Base-by-base conservation (phyloP, 2,113 vertebrate genomes). In the Clupea harengus region DNA sequence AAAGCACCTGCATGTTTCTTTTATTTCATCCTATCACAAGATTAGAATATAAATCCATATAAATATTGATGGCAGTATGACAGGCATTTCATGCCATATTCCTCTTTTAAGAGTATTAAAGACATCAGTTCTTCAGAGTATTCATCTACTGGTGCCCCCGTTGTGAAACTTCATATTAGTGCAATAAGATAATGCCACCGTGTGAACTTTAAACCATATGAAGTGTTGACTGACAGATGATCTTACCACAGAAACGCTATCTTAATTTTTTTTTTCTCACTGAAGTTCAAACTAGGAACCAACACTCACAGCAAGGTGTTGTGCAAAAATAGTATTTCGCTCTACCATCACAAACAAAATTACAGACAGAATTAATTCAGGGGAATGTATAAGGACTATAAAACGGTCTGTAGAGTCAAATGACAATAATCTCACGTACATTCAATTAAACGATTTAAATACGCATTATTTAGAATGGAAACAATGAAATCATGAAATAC, bases 201-300 rank as follows among this genome's bases (percentile, higher is more conserved):
- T 17, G 28, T 78, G 72, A 78, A 78, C 72, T 78, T 78, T 78
- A 78, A 78, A 78, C 72, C 72, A 78, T 17, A 15, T 78, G 28
- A 78, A 32, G 28, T 28, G 25, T 15, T 78, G 72, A 78, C 15
- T 3, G 72, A 78, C 72, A 78, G 72, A 78, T 78, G 72, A 78
- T 32, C 72, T 78, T 78, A 13, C 28, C 32, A 44, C 72, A 39
- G 72, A 39, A 78, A 78, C 18, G 72, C 32, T 18, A 78, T 78
- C 72, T 78, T 28, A 28, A 9, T 13, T 32, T 6, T 44, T 78
- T 78, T 78, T 39, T 13, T 32, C 32, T 78, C 72, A 44, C 28
- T 75, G 39, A 75, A 78, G 72, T 78, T 78, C 72, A 78, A 78
- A 78, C 32, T 13, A n/a, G 8, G 9, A 67, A 6, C 25, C 2